These are phyloP conservation scores for Azemiops feae DNA, from an alignment of 2,113 vertebrate species.

Conservation along the genomic window DNA sequence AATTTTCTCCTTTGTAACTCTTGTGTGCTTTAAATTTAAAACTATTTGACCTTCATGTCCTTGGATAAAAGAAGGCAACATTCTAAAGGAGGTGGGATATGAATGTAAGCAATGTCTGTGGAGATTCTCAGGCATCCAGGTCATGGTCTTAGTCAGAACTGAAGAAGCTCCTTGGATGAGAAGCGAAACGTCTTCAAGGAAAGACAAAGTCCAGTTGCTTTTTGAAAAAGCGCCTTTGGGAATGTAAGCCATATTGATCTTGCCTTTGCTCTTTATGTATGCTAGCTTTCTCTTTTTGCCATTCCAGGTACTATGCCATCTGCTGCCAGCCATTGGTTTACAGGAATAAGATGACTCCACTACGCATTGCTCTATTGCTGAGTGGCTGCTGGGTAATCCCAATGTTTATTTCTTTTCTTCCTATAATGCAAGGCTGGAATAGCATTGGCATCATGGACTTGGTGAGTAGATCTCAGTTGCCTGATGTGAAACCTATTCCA, in stretches of 20 bases:
- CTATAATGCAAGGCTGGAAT: constrained; percentile 99
- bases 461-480: constrained; percentile 73
- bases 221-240: neutral
- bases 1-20: neutral
- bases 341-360: constrained; percentile 95
- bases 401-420: constrained; percentile 95
- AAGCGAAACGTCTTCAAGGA: neutral
- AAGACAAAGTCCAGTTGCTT: neutral
- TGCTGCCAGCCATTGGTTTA: constrained; percentile 98
- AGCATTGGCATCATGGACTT: constrained; percentile 92
- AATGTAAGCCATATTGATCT: neutral
- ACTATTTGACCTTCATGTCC: too few species aligned
- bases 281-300: neutral
- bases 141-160: neutral
- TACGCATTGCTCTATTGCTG: constrained; percentile 91
- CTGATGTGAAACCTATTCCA: neutral
- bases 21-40: neutral
- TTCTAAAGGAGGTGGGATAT: constrained; percentile 11
- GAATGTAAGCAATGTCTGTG: neutral
- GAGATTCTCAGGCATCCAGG: neutral
- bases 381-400: constrained; percentile 97
- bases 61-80: neutral
- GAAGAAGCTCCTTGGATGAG: neutral
- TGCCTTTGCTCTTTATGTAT: neutral
- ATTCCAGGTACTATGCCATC: constrained; percentile 93